These are phyloP conservation scores for Microplitis demolitor DNA, from an alignment of 1,140 invertebrate species.

Conservation along the genomic window DNA sequence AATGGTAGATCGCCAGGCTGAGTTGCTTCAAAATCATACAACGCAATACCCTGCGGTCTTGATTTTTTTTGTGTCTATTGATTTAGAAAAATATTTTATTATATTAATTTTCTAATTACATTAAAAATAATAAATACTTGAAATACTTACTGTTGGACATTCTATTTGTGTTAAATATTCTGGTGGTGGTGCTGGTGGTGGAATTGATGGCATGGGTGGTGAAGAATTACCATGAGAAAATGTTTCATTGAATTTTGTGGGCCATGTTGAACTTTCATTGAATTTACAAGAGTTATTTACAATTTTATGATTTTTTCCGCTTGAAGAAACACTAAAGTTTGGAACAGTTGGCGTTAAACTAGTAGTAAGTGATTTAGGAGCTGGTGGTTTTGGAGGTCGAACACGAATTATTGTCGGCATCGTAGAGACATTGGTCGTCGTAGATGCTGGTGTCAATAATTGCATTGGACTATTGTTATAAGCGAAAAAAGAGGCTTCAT, in stretches of 20 bases:
- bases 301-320: not conserved
- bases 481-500: conserved; percentile 48
- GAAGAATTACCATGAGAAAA: conserved; percentile 55
- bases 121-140: not conserved
- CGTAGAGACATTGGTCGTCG: conserved; percentile 21
- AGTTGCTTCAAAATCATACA: conserved; percentile 74
- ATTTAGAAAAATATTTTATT: conserved; percentile 12
- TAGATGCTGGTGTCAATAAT: conserved; percentile 23
- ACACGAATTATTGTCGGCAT: conserved; percentile 73
- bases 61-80: conserved; percentile 43
- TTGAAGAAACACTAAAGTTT: conserved; percentile 15
- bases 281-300: not conserved
- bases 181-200: conserved; percentile 73
- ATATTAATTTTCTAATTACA: not conserved
- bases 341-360: conserved; percentile 33
- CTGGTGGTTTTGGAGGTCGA: conserved; percentile 46
- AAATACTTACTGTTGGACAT: conserved; percentile 35
- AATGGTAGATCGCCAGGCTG: conserved; percentile 76
- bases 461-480: conserved; percentile 38
- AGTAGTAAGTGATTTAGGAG: conserved; percentile 34
- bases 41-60: conserved; percentile 71
- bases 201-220: conserved; percentile 77
- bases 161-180: conserved; percentile 54
- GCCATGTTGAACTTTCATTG: not conserved
- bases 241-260: conserved; percentile 33